Evolutionary conservation across 1,140 invertebrate genomes (phyloP), one percentile per base, ranked within the genome.

Genomic region (Elysia chlorotica): DNA sequence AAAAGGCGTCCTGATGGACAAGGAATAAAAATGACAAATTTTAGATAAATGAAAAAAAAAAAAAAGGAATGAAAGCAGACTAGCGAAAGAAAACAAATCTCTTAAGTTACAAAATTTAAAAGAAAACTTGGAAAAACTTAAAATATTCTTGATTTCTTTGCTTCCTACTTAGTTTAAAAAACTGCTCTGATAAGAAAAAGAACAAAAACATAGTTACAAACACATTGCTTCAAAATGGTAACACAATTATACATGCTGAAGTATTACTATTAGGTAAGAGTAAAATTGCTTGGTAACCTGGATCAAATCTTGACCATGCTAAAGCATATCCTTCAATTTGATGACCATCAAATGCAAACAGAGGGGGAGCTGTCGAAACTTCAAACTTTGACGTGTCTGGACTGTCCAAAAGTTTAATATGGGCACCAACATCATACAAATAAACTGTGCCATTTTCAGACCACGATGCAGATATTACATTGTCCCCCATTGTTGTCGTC

Each of bases 311-410:
- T 80, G 92, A 95, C 98, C 98, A 99, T 88, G 96, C 96, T 36
- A 99, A 82, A 2, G 93, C 96, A 90, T 93, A 99, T 1, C 98
- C 98, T 90, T 99, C 97, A 63, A 92, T 89, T 74, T 92, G 90
- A 87, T 99, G 97, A 10, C 97, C 97, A 88, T 90, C 92, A 81
- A 99, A 99, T 19, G 93, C 92, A 83, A 91, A 98, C 0, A 96
- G 76, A 17, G 97, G 94, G 78, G 91, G n/a, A n/a, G n/a, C n/a
- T n/a, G n/a, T n/a, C n/a, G 83, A 84, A 36, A 81, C 79, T 14
- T 85, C 82, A 78, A 88, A 89, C 30, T 83, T 76, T 87, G 89
- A 56, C 92, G 88, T 73, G 21, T 91, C 81, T 10, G 91, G 88
- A 88, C 93, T 92, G 80, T 97, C 92, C 0, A 98, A 89, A 19